Evolutionary conservation across 2,888 invertebrate species (phyloP), one percentile per base, ranked within the genome.

Genomic region (Cheilosia impressa): DNA sequence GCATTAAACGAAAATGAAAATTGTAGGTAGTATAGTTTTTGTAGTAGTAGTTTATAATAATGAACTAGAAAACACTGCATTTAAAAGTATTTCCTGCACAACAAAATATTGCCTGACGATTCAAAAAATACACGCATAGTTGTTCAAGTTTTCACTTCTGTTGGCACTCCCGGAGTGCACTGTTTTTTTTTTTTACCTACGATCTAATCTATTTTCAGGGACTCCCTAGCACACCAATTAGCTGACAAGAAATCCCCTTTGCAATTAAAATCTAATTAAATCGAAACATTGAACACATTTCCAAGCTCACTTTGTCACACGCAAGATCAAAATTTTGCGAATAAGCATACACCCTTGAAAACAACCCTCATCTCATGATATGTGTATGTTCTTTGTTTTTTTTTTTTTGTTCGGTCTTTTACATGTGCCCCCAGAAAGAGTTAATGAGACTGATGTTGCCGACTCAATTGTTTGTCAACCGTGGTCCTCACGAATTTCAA

Each of bases 401-500:
- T 6, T 31, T 19, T 57, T 65, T 60, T 7, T 43, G 4, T 41
- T 19, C 55, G 53, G 27, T 1, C 45, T 19, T 19, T 45, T 47
- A 3, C 62, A 19, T 62, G 15, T 24, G 15, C 52, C 41, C 43
- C 57, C 93, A 97, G 97, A 97, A 93, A 93, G 94, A 89, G 94
- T 95, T 88, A 94, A 94, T 88, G 95, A 95, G 88, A 93, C 93
- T 58, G 96, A 96, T 90, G 95, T 95, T 52, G 94, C 95, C 43
- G 95, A 95, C 90, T 95, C 95, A 88, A 95, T 97, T 88, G 93
- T 95, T 2, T 96, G 97, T 90, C 95, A 96, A 87, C 96, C 97
- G 0, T 99, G 98, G 98, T 98, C 98, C 50, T 96, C 97, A 87
- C 96, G 98, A 90, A 93, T 96, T 79, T 96, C 98, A 0, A 98